These are phyloP conservation scores for Toxotes chatareus DNA, from an alignment of 2,113 vertebrate species.

Conservation along the genomic window DNA sequence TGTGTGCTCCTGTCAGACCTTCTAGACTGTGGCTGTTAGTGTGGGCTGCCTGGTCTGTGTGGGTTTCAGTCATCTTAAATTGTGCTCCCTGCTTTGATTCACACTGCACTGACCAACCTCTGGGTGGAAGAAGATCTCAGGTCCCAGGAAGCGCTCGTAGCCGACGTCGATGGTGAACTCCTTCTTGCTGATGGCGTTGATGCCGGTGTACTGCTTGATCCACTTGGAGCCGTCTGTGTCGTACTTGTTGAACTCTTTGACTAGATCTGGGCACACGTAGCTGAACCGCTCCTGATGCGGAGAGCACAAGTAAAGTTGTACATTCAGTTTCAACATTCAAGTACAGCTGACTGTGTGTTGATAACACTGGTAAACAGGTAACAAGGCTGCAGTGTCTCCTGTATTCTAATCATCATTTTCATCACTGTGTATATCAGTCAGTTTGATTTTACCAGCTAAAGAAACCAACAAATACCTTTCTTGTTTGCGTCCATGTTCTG, in stretches of 20 bases:
- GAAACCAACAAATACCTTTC: neutral
- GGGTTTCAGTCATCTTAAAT: neutral
- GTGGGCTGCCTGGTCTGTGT: too few species aligned
- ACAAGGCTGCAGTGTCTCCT: too few species aligned
- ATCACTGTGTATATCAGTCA: neutral
- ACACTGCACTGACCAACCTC: conserved; percentile 81
- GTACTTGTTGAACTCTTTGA: conserved; percentile 99
- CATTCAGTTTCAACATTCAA: neutral
- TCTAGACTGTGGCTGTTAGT: neutral
- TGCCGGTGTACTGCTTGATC: conserved; percentile 99
- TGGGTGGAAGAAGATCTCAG: conserved; percentile 99
- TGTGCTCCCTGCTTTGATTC: neutral
- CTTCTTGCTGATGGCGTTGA: conserved; percentile 98
- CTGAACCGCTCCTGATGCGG: conserved; percentile 92
- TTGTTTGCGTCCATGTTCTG: neutral
- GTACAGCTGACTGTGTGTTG: too few species aligned
- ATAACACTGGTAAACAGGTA: too few species aligned
- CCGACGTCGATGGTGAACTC: conserved; percentile 98
- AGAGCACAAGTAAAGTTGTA: neutral
- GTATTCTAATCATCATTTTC: too few species aligned
- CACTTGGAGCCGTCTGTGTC: conserved; percentile 97
- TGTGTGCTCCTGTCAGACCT: neutral
- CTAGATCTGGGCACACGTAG: conserved; percentile 98
- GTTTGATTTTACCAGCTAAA: neutral
- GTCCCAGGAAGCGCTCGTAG: conserved; percentile 97